Conservation (phyloP, 2,113 vertebrate species). For the Mirounga angustirostris region DNA sequence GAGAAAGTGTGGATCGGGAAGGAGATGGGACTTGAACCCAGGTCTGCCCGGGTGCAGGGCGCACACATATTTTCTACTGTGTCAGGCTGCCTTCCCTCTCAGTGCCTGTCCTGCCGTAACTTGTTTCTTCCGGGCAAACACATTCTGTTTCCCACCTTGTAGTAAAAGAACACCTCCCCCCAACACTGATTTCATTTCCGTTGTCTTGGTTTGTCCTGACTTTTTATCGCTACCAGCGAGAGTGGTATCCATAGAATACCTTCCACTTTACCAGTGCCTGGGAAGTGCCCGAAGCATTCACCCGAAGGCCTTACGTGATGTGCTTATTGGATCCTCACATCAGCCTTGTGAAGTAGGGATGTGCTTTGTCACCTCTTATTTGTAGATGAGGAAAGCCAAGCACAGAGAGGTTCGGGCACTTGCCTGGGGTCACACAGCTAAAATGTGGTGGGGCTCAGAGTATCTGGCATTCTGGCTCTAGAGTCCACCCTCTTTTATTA, state of each 20-base stretch:
- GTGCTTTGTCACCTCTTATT: neutral
- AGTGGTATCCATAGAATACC: fast-evolving
- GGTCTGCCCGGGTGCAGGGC: neutral
- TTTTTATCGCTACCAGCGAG: neutral
- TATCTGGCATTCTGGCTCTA: neutral
- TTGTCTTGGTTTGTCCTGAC: neutral
- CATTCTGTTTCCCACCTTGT: neutral
- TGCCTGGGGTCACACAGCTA: neutral
- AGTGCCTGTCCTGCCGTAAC: neutral
- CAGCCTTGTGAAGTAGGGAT: neutral
- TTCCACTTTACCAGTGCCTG: neutral
- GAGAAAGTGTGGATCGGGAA: neutral
- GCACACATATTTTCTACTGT: fast-evolving
- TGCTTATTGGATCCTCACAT: no score
- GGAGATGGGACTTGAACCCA: neutral
- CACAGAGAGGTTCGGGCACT: neutral
- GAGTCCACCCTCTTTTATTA: neutral
- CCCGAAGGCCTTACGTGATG: fast-evolving
- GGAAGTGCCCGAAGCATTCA: neutral
- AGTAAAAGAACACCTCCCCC: neutral
- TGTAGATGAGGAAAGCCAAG: neutral
- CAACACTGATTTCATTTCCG: fast-evolving
- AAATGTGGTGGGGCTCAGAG: neutral
- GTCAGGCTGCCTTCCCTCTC: neutral
- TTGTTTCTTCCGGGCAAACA: neutral